Percentiles rank a stretch among this genome's conserved stretches.
Evolutionary conservation across 2,797 vertebrate species (phyloP).

Genomic region (Gadopsis marmoratus): DNA sequence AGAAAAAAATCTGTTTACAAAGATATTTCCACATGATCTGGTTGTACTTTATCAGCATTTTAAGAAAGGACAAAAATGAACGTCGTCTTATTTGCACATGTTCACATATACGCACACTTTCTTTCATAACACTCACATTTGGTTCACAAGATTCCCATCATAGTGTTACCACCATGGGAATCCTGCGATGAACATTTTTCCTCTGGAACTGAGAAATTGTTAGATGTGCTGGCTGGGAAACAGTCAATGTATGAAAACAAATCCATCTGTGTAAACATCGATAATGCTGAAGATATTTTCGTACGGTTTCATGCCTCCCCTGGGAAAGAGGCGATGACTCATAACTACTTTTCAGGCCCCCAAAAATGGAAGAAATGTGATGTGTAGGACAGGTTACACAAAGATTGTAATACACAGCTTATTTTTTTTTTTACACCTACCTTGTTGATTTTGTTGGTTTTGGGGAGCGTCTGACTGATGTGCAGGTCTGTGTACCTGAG

Average conservation of each 20-base stretch:
- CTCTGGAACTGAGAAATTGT: constrained; percentile 31
- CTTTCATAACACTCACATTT: constrained; percentile 4
- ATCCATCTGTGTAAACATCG: constrained; percentile 62
- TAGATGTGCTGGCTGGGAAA: constrained; percentile 49
- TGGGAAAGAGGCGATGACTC: constrained; percentile 61
- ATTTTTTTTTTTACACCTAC: constrained; percentile 78
- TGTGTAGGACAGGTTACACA: constrained; percentile 42
- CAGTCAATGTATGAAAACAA: constrained; percentile 55
- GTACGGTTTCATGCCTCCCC: constrained; percentile 47
- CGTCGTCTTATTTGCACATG: not conserved
- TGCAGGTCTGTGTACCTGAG: constrained; percentile 96
- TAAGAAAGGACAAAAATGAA: not conserved
- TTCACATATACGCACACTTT: not conserved
- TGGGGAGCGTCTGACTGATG: constrained; percentile 98
- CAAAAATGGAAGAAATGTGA: constrained; percentile 25
- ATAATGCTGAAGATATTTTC: constrained; percentile 60
- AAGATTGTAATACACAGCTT: constrained; percentile 6
- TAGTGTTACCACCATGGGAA: constrained; percentile 3
- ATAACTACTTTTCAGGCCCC: constrained; percentile 40
- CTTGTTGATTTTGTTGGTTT: constrained; percentile 99
- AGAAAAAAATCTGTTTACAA: not conserved
- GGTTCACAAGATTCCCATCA: constrained; percentile 25
- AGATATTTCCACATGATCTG: not conserved
- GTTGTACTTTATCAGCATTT: not conserved
- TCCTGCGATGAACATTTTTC: constrained; percentile 31